phyloP scores from a whole-genome alignment of 2,113 vertebrate species.

The Cepphus grylle region DNA sequence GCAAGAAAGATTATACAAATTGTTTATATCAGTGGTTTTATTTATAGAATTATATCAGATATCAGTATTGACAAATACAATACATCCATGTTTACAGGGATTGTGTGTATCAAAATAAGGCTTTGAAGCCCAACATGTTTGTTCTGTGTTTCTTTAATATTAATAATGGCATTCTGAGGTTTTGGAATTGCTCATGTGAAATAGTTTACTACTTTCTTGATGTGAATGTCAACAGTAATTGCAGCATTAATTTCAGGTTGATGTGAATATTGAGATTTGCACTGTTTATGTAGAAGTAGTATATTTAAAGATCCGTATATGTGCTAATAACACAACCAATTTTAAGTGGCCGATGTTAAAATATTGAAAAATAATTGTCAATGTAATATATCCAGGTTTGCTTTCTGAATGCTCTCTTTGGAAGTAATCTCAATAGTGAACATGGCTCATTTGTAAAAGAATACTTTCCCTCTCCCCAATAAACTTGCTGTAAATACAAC shows the following conservation, averaged over 20 bases:
- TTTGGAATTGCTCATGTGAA: constrained; percentile 67
- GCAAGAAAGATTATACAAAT: constrained; percentile 63
- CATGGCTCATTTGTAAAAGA: constrained; percentile 59
- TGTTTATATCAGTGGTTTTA: constrained; percentile 63
- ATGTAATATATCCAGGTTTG: constrained; percentile 68
- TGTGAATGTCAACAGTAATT: constrained; percentile 65
- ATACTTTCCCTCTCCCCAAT: constrained; percentile 40
- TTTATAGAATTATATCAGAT: constrained; percentile 67
- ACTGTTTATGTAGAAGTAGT: constrained; percentile 71
- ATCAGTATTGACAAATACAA: constrained; percentile 66
- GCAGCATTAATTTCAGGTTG: constrained; percentile 74
- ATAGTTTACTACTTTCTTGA: constrained; percentile 71
- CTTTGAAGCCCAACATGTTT: constrained; percentile 53
- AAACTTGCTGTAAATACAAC: constrained; percentile 60
- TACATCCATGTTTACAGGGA: constrained; percentile 70
- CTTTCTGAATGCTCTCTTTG: constrained; percentile 58
- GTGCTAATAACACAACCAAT: constrained; percentile 68
- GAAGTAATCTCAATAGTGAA: constrained; percentile 51
- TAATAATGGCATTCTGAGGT: constrained; percentile 58
- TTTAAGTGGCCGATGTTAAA: constrained; percentile 67
- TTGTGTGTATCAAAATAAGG: constrained; percentile 55
- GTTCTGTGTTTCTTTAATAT: constrained; percentile 63
- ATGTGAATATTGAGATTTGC: constrained; percentile 73
- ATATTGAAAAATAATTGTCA: constrained; percentile 69
- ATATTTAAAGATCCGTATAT: constrained; percentile 74